Base-by-base conservation (phyloP, 2,113 vertebrate genomes). In the Anguilla rostrata region DNA sequence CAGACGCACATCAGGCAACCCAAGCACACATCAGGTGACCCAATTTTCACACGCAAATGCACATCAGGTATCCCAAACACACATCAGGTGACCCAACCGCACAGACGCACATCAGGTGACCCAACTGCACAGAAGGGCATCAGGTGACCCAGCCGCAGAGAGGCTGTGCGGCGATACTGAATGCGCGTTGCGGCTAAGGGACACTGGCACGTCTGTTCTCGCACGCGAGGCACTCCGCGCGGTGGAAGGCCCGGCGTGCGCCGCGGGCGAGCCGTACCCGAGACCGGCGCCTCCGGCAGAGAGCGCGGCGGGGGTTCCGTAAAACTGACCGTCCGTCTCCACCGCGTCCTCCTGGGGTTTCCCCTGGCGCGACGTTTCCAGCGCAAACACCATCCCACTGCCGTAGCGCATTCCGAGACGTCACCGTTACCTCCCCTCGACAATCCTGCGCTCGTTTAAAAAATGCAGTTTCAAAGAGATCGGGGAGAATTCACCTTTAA, bases 21-120 rank as follows among this genome's bases (percentile, higher is more conserved):
- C 57, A 78, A 83, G 63, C 15, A 46, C 34, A 80, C 46, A 78
- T 34, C 34, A 34, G 34, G 34, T 34, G 34, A 34, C 34, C 34
- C 34, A 34, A 34, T 34, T 34, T 34, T 34, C 34, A 34, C 34
- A 34, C 34, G 1, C 34, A 34, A 1, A 34, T 34, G 34, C 34
- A 63, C 18, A 86, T 41, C 57, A 18, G 83, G 83, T 34, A 84
- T 49, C 20, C 84, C 57, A 78, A 83, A 80, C 15, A 46, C 34
- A 60, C 46, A 78, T 34, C 34, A 34, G 34, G 34, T 34, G 1
- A 34, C 34, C 34, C 34, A 34, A 34, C 0, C 34, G 34, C 34
- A 34, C 34, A 34, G 34, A 34, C 34, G 34, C 34, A 34, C 34
- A 34, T 34, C 34, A 34, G 34, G 34, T 34, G 34, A 34, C 34